Evolutionary conservation across 2,797 vertebrate genomes (phyloP), one percentile per base, ranked within the genome.

Genomic region (Centroberyx gerrardi): DNA sequence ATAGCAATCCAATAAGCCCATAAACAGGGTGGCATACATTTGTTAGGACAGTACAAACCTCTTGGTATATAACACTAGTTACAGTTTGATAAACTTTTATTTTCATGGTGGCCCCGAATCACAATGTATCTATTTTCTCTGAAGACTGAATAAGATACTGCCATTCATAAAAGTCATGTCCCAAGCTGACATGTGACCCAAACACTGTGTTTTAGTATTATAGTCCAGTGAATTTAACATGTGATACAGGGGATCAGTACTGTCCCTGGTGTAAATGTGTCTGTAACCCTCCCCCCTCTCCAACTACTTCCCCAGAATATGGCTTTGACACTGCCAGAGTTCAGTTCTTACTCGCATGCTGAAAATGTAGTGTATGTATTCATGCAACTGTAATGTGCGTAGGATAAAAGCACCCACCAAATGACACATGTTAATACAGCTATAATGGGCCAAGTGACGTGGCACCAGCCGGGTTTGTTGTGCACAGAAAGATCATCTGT

Each of bases 401-500:
- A 22, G 22, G 14, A 49, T 3, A 42, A 46, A 46, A 46, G 12
- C 44, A 46, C 2, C 15, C 7, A 46, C 12, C 12, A 2, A 4
- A 8, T 46, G 15, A 8, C 15, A 17, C 8, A 51, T 42, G 0
- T 40, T 62, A 54, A 51, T 2, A 33, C 8, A 67, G 31, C 18
- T 27, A 28, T 49, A 54, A 31, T 38, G 18, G 29, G 13, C 33
- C 14, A 64, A 63, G 33, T 2, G 56, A 31, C 29, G 60, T 40
- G 52, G 5, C 31, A 48, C 40, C 40, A 46, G 42, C 31, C 22
- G 36, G 8, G 28, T 62, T 15, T 76, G 18, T 51, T 61, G 42
- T 70, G n/a, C 8, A 44, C 28, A 46, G 81, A 67, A 44, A 31
- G 22, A 18, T 76, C 18, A 53, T 28, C 33, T 58, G 18, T 64